These are phyloP conservation scores for Gymnocephalus cernua DNA, from an alignment of 2,113 vertebrate species.

Conservation along the genomic window DNA sequence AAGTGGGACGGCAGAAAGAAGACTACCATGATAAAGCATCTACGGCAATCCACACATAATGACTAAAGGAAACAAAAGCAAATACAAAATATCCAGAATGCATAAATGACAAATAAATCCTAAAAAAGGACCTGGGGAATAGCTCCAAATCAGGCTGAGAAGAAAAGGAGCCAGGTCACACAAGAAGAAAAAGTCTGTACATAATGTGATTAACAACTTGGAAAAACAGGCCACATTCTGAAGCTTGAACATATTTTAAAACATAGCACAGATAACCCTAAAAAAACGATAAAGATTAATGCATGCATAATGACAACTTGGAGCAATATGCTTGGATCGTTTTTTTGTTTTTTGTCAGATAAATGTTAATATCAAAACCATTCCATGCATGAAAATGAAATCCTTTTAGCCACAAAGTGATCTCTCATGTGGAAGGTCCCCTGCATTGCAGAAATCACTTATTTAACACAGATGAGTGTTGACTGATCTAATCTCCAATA, in stretches of 20 bases:
- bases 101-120: constrained; percentile 6
- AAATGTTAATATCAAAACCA: constrained; percentile 62
- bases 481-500: constrained; percentile 78
- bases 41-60: not conserved
- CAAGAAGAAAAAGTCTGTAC: not conserved
- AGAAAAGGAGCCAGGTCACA: constrained; percentile 2
- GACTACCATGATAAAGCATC: not conserved
- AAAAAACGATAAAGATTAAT: constrained; percentile 25
- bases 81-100: constrained; percentile 13
- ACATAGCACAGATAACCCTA: constrained; percentile 25
- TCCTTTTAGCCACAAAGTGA: constrained; percentile 59
- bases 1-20: not conserved
- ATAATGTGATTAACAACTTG: not conserved
- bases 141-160: not conserved
- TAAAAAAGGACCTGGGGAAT: not conserved
- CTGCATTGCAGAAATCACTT: constrained; percentile 62
- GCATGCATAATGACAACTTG: constrained; percentile 56
- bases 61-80: constrained; percentile 3
- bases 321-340: constrained; percentile 45
- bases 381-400: constrained; percentile 71
- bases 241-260: constrained; percentile 25
- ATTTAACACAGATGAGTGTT: constrained; percentile 69
- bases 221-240: constrained; percentile 12
- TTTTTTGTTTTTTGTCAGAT: constrained; percentile 59
- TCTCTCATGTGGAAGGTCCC: constrained; percentile 64